Evolutionary conservation across 2,113 vertebrate species (phyloP).

Genomic region (Tragelaphus scriptus): DNA sequence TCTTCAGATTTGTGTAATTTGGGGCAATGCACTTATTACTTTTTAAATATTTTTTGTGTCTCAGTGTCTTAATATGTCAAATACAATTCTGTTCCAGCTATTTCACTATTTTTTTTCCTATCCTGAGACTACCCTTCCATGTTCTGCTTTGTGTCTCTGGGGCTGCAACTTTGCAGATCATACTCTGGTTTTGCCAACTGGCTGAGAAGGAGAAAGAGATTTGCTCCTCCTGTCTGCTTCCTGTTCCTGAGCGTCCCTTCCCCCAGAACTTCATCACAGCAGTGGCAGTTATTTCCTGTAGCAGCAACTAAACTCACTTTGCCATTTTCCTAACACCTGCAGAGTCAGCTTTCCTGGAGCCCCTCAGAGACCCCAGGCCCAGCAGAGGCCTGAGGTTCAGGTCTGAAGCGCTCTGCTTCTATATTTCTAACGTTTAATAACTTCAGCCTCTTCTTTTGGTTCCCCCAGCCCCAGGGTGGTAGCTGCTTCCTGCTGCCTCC

Average conservation of each 20-base stretch:
- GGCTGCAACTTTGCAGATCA: not conserved
- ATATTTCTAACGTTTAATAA: not conserved
- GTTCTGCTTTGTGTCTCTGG: not conserved
- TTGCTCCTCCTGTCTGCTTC: not conserved
- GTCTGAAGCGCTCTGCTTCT: not conserved
- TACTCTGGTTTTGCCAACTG: not conserved
- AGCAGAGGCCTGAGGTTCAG: not conserved
- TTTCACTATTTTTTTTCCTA: not conserved
- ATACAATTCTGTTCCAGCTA: not conserved
- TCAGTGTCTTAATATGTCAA: not conserved
- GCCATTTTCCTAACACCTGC: not conserved
- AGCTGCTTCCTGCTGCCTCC: not conserved
- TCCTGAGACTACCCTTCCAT: not conserved
- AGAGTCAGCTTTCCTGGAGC: not conserved
- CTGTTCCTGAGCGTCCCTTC: not conserved
- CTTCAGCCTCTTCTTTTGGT: not conserved
- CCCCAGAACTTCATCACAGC: rapidly evolving
- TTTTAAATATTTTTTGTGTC: not conserved
- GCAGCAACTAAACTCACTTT: not conserved
- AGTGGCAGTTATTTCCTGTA: not conserved
- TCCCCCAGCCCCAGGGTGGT: too few species aligned
- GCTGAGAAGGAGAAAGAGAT: not conserved
- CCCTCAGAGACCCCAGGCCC: not conserved
- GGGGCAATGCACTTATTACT: not conserved
- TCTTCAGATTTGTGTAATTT: not conserved